Percentiles rank a stretch among this genome's conserved stretches.
These are phyloP conservation scores for Manduca sexta DNA, from an alignment of 1,140 invertebrate species.

Conservation along the genomic window DNA sequence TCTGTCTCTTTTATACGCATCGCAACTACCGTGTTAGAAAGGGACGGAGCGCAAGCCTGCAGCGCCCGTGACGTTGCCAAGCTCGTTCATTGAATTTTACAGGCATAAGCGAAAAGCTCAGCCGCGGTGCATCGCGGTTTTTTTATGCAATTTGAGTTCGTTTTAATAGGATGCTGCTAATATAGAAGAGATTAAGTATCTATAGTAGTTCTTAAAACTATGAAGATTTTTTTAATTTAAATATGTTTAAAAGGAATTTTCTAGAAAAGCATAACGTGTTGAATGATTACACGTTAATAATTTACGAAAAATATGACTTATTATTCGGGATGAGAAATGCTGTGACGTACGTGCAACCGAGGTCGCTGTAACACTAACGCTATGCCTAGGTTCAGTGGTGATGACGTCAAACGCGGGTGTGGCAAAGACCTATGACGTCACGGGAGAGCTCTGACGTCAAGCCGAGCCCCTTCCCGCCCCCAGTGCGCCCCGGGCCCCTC, in stretches of 20 bases:
- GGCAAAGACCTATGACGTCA: constrained; percentile 64
- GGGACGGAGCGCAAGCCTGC: constrained; percentile 37
- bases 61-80: constrained; percentile 53
- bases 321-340: too few relatives aligned
- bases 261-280: too few relatives aligned
- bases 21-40: constrained; percentile 16
- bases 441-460: constrained; percentile 66
- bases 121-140: constrained; percentile 33
- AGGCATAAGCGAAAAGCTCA: constrained; percentile 34
- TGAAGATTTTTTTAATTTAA: neutral
- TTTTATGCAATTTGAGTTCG: neutral
- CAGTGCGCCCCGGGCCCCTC: constrained; percentile 19
- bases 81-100: constrained; percentile 68
- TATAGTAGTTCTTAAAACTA: too few relatives aligned
- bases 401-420: constrained; percentile 69
- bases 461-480: constrained; percentile 27
- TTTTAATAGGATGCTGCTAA: neutral
- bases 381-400: constrained; percentile 14
- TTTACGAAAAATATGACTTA: neutral
- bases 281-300: neutral
- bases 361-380: neutral
- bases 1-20: constrained; percentile 31
- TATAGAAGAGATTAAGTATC: too few relatives aligned
- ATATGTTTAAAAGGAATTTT: too few relatives aligned
- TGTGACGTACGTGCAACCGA: too few relatives aligned